Evolutionary conservation across 2,113 vertebrate species (phyloP), one percentile per base, ranked within the genome.

Genomic region (Mormoops blainvillei): DNA sequence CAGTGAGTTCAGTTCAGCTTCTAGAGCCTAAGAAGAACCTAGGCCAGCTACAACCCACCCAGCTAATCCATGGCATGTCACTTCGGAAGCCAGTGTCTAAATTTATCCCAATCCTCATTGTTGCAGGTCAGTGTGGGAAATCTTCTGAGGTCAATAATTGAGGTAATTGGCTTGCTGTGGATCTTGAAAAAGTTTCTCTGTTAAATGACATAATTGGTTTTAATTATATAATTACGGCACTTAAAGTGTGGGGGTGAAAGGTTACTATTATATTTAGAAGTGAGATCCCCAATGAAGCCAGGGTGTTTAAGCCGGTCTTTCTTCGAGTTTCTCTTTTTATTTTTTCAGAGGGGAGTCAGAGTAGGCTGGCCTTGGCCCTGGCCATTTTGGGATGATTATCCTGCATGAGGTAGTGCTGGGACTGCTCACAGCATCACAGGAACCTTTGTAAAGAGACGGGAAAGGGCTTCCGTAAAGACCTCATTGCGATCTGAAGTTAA

Each of bases 131-230:
- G 97, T 98, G 98, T 98, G 98, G 99, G 98, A 99, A 99, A 98
- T 98, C 98, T 99, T 99, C 98, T 98, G 98, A 99, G 99, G 99
- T 99, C 99, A 99, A 98, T 99, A 98, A 99, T 98, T 99, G 98
- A 98, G 96, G 98, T 99, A 99, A 99, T 99, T 99, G 99, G 98
- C 98, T 98, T 98, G 98, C 98, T 96, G 98, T 98, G 89, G 98
- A 91, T 94, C 92, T 94, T 97, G 93, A 97, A 98, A 98, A 98
- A 98, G 98, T 99, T 98, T 98, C 98, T 98, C 98, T 98, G 98
- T 98, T 98, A 99, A 99, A 99, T 99, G 99, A 99, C 99, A 99
- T 99, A 99, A 99, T 99, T 99, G 98, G 98, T 99, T 99, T 99
- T 99, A 99, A 99, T 99, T 99, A 98, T 98, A 98, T 99, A 99